Evolutionary conservation across 2,888 invertebrate genomes (phyloP), one percentile per base, ranked within the genome.

Genomic region (Pachymerium ferrugineum): DNA sequence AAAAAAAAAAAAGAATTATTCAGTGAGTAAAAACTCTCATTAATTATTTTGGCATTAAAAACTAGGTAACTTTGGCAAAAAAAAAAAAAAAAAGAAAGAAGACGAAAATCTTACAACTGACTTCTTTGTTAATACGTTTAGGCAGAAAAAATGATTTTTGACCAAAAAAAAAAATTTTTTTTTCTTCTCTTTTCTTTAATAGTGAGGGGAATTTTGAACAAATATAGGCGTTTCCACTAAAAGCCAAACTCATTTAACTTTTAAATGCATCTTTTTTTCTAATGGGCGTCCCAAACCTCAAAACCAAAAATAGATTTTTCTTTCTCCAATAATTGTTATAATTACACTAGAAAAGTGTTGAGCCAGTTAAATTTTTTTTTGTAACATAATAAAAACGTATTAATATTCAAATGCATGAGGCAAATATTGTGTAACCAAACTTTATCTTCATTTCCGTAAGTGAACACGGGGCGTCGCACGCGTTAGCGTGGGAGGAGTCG

Each of bases 191-290:
- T 8, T 5, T 2, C n/a, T 38, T 38, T 2, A 38, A 1, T 47
- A 16, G 54, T 22, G 25, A 25, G 54, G 54, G 12, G 3, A 6
- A 25, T 54, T 54, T 54, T 6, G 25, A 54, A 54, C 54, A 54
- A 54, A 54, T 54, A 14, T 28, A 25, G 54, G 54, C 54, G 54
- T 54, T 54, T 54, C 54, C 54, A 54, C 10, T 54, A 28, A 25
- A 54, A 54, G 54, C 22, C 22, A 54, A n/a, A 54, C 54, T 54
- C 25, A 54, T 54, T 54, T 54, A 54, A 54, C 22, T 54, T 54
- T 54, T 54, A 54, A 54, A 54, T 54, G 14, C 19, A 8, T 25
- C 3, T 2, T 22, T 22, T 14, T 54, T 14, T 14, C 5, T 1
- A 25, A 25, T 25, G 54, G 54, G 54, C 25, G 54, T 22, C 19